phyloP scores from a whole-genome alignment of 2,113 vertebrate genomes.

The Epinephelus lanceolatus region DNA sequence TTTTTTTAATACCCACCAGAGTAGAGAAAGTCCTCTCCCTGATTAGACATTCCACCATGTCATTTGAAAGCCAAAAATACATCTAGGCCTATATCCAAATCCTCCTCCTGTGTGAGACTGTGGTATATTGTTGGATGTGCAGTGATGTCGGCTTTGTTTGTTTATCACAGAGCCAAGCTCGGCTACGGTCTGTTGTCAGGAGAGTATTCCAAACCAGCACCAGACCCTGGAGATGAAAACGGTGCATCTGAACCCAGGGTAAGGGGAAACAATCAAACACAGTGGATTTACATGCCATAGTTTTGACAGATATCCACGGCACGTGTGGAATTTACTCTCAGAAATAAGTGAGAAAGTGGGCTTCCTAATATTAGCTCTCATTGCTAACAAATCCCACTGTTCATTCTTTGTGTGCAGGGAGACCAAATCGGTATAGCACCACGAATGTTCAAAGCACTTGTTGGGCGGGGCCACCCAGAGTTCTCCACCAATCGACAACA shows the following conservation, averaged over 20 bases:
- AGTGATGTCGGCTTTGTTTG: conserved; percentile 51
- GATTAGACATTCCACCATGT: conserved; percentile 4
- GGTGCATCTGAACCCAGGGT: conserved; percentile 90
- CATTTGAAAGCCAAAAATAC: conserved; percentile 37
- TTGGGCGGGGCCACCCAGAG: conserved; percentile 96
- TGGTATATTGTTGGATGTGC: conserved; percentile 27
- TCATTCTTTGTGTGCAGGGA: conserved; percentile 83
- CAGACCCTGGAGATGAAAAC: conserved; percentile 88
- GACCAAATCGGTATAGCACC: conserved; percentile 95
- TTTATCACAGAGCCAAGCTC: conserved; percentile 91
- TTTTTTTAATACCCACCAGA: conserved; percentile 16
- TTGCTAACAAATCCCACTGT: not conserved
- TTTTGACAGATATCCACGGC: not conserved
- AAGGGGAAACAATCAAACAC: conserved; percentile 34
- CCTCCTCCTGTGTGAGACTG: conserved; percentile 9
- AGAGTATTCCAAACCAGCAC: conserved; percentile 93
- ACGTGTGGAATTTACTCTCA: conserved; percentile 4
- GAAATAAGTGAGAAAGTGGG: not conserved
- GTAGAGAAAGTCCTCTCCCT: not conserved
- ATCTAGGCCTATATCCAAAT: conserved; percentile 25
- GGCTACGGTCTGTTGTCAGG: conserved; percentile 96
- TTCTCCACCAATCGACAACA: conserved; percentile 99
- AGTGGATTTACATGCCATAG: conserved; percentile 7
- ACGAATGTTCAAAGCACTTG: conserved; percentile 97
- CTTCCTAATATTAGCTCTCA: not conserved